phyloP scores from a whole-genome alignment of 2,888 invertebrate species.

The Hoplodrina ambigua region DNA sequence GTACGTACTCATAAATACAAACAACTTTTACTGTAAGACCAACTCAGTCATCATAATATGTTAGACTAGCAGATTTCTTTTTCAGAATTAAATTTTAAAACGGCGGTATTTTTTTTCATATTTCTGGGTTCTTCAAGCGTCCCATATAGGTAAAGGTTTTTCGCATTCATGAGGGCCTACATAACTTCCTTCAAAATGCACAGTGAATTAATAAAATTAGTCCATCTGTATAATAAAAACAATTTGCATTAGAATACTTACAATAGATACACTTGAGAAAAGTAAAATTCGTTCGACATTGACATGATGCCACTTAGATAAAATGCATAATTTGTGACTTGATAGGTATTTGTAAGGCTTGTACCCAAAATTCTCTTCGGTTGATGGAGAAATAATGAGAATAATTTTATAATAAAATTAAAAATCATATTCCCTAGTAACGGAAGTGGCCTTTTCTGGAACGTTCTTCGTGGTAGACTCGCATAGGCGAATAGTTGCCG shows the following conservation, averaged over 20 bases:
- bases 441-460: conserved; percentile 95
- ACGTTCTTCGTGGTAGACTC: conserved; percentile 95
- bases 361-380: conserved; percentile 6
- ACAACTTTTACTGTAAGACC: not conserved
- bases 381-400: not conserved
- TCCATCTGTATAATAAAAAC: not conserved
- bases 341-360: conserved; percentile 3
- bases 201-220: no score
- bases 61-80: no score
- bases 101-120: no score
- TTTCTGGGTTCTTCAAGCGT: no score
- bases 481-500: conserved; percentile 94
- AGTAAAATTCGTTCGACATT: conserved; percentile 17
- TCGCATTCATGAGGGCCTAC: no score
- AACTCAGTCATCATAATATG: not conserved
- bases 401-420: conserved; percentile 13
- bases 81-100: no score
- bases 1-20: not conserved
- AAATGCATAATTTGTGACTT: conserved; percentile 36
- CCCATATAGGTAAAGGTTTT: no score
- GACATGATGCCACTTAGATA: conserved; percentile 3
- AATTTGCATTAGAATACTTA: conserved; percentile 41
- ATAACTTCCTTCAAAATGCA: no score
- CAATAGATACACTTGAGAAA: conserved; percentile 7
- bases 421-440: conserved; percentile 87